Evolutionary conservation across 2,797 vertebrate species (phyloP), one percentile per base, ranked within the genome.

Genomic region (Bryconaethiops microstoma): DNA sequence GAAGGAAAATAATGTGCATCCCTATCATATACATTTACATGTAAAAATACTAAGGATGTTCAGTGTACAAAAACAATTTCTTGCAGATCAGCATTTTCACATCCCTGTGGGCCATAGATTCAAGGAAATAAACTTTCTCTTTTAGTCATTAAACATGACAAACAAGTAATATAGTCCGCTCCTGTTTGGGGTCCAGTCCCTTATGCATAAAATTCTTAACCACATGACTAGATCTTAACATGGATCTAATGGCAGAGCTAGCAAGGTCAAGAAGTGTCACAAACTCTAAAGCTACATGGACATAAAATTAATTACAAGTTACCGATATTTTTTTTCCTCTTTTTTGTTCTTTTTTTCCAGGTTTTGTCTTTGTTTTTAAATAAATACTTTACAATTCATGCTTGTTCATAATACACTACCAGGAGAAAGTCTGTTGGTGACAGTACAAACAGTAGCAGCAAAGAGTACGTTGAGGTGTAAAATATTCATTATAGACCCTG

Each of bases 41-140:
- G 96, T 98, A 97, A 97, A 98, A 97, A 97, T 96, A 96, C 96
- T 96, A 96, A 97, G 95, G 96, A 97, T 97, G 96, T 96, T 97
- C 96, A 96, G 95, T 96, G 96, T 97, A 97, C 95, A 97, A 95
- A 97, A 97, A 94, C 95, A 94, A 94, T 93, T 96, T 95, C 94
- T 95, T 93, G 93, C 94, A 93, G 94, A 92, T 95, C 95, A 89
- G 84, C 81, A 94, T 93, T 95, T 90, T 96, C 94, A 96, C 93
- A 95, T 95, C 95, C 93, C 94, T 82, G 91, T 91, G 93, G 95
- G 92, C 92, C 95, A 95, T 94, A 92, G 91, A 90, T 92, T 94
- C 93, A 94, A 95, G 93, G 93, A 94, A 94, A 93, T 91, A 89
- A 92, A 94, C 89, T 88, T 89, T 79, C 79, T 83, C 65, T 75